Evolutionary conservation across 1,140 invertebrate genomes (phyloP).

Genomic region (Mycetomoellerius zeteki): DNA sequence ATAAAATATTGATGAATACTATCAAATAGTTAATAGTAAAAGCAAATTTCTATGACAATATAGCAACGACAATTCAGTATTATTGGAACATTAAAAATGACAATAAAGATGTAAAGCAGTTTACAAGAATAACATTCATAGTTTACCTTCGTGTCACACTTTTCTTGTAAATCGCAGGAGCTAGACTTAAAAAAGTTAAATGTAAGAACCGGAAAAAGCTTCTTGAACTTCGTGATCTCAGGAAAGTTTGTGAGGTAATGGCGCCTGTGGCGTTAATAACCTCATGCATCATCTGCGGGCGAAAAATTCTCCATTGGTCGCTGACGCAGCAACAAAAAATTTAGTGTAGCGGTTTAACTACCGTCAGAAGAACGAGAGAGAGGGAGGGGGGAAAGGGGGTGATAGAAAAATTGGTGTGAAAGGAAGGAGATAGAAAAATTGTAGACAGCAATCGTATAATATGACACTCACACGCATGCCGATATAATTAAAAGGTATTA

Average conservation of each 20-base stretch:
- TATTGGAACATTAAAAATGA: slow-evolving; percentile 6
- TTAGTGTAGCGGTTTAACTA: slow-evolving; percentile 23
- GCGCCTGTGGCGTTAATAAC: slow-evolving; percentile 54
- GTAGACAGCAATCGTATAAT: neutral
- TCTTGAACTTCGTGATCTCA: slow-evolving; percentile 48
- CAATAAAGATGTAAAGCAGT: slow-evolving; percentile 12
- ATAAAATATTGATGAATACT: slow-evolving; percentile 10
- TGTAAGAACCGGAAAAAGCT: slow-evolving; percentile 39
- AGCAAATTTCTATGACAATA: neutral
- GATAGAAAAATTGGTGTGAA: too few species aligned
- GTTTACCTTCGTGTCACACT: slow-evolving; percentile 35
- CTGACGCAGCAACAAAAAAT: slow-evolving; percentile 52
- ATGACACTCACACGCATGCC: neutral
- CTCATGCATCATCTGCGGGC: slow-evolving; percentile 61
- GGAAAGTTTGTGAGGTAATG: slow-evolving; percentile 36
- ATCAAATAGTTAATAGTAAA: neutral
- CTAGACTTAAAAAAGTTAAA: slow-evolving; percentile 25
- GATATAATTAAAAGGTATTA: neutral
- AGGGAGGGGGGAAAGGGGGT: neutral
- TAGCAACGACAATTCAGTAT: neutral
- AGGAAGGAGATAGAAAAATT: neutral
- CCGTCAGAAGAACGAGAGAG: neutral
- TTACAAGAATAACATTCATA: slow-evolving; percentile 14
- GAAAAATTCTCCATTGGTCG: slow-evolving; percentile 36
- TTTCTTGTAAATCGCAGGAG: slow-evolving; percentile 40